Percentiles rank a stretch among this genome's conserved stretches.
Conservation (phyloP, 2,113 vertebrate species). For the Nothocercus julius region DNA sequence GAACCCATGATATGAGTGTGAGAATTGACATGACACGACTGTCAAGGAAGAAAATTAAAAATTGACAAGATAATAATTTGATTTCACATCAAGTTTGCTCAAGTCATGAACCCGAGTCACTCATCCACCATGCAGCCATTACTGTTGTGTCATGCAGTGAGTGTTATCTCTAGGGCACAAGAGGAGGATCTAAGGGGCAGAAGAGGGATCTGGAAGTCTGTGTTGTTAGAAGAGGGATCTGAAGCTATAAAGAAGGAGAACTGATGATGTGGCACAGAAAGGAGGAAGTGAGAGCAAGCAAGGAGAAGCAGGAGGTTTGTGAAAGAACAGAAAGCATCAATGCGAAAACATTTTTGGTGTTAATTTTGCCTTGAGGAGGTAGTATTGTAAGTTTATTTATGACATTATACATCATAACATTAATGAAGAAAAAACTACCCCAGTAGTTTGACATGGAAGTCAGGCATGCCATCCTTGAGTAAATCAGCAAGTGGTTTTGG, state of each 20-base stretch:
- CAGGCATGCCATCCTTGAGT: neutral
- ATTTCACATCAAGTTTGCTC: neutral
- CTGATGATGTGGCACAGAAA: neutral
- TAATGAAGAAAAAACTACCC: neutral
- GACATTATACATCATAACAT: neutral
- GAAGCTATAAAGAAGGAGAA: neutral
- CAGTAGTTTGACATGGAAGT: neutral
- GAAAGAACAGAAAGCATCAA: neutral
- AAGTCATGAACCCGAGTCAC: neutral
- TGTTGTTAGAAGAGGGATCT: neutral
- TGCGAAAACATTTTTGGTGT: neutral
- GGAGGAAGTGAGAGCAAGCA: neutral
- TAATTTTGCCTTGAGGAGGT: neutral
- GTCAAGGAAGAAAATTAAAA: neutral
- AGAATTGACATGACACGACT: neutral
- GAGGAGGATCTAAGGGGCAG: neutral
- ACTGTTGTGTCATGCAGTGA: neutral
- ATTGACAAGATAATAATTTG: neutral
- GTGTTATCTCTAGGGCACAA: neutral
- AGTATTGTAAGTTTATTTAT: neutral
- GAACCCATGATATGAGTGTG: neutral
- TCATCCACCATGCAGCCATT: neutral
- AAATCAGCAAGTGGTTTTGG: neutral
- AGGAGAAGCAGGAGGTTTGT: neutral
- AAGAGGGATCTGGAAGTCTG: neutral